Conservation (phyloP, 1,140 invertebrate genomes). For the Drosophila subpulchrella region DNA sequence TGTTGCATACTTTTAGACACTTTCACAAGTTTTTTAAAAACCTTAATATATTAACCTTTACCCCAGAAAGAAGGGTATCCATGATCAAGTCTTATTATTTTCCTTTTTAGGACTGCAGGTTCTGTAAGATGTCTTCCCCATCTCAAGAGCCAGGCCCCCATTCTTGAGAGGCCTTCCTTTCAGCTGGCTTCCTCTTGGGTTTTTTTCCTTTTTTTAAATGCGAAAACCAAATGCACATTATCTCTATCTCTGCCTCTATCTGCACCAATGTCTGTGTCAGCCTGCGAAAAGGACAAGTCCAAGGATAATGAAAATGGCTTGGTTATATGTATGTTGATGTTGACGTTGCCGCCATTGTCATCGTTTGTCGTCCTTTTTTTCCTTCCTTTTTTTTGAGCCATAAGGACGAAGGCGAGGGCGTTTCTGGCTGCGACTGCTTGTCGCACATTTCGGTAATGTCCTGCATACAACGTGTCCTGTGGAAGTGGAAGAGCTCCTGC, state of each 20-base stretch:
- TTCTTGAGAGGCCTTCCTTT: slow-evolving; percentile 37
- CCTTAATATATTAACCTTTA: too few relatives aligned
- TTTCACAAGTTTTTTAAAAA: too few relatives aligned
- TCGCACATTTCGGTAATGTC: slow-evolving; percentile 58
- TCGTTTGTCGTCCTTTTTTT: slow-evolving; percentile 27
- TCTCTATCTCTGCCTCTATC: slow-evolving; percentile 36
- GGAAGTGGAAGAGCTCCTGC: slow-evolving; percentile 1
- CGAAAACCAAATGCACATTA: slow-evolving; percentile 67
- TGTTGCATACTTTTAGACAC: too few relatives aligned
- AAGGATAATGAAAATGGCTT: slow-evolving; percentile 75
- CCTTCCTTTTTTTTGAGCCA: slow-evolving; percentile 21
- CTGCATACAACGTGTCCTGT: slow-evolving; percentile 27
- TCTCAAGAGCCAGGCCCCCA: slow-evolving; percentile 12
- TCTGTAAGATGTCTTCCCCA: neutral
- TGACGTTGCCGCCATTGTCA: slow-evolving; percentile 53
- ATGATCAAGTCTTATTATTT: neutral
- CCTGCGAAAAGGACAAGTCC: slow-evolving; percentile 60
- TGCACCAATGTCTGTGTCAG: slow-evolving; percentile 43
- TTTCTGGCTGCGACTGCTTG: slow-evolving; percentile 41
- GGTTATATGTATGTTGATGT: slow-evolving; percentile 43
- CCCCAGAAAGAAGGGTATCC: neutral
- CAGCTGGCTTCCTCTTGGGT: neutral
- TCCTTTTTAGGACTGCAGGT: neutral
- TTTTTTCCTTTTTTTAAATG: slow-evolving; percentile 64
- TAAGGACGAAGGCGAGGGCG: slow-evolving; percentile 36